These are phyloP conservation scores for Acanthis flammea DNA, from an alignment of 2,797 vertebrate species.

Conservation along the genomic window DNA sequence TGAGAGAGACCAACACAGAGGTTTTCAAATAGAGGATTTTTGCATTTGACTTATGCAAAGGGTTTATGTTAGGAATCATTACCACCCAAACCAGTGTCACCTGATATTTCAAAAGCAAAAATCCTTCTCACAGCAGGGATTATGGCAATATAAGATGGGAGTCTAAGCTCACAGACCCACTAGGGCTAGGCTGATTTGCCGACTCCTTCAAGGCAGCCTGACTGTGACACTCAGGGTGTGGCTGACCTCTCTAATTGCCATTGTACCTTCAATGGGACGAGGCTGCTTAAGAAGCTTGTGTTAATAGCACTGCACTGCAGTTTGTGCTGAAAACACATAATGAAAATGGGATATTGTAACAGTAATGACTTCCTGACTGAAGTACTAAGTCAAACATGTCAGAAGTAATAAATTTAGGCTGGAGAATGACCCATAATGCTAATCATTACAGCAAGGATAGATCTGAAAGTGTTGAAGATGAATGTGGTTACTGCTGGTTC, in stretches of 20 bases:
- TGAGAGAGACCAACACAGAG: neutral
- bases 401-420: neutral
- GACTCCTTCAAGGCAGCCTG: neutral
- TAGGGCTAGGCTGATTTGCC: neutral
- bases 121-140: neutral
- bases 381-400: neutral
- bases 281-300: neutral
- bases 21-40: neutral
- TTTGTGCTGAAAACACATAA: neutral
- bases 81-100: neutral
- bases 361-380: neutral
- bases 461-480: neutral
- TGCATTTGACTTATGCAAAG: neutral
- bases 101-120: neutral
- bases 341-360: neutral
- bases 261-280: neutral
- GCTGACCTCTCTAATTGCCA: neutral
- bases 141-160: neutral
- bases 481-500: neutral
- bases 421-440: neutral
- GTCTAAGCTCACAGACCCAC: neutral
- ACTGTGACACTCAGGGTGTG: neutral
- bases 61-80: neutral
- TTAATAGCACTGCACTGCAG: neutral
- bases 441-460: neutral